Evolutionary conservation across 2,888 invertebrate genomes (phyloP).

Genomic region (Leucophenga maculata): DNA sequence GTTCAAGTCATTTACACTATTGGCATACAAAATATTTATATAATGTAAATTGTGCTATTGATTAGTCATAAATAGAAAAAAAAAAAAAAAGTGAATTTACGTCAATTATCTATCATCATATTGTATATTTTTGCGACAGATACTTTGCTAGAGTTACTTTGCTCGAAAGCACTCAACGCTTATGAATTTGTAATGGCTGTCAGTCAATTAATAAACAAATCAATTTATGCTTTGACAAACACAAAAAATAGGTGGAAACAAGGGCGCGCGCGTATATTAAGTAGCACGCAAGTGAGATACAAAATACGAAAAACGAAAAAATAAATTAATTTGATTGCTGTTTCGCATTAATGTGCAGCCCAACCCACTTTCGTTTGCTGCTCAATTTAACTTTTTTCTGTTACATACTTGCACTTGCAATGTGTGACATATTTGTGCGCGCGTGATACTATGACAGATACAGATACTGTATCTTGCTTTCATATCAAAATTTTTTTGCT

Average conservation of each 20-base stretch:
- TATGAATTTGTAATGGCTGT: constrained; percentile 2
- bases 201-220: constrained; percentile 1
- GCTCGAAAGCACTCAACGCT: not conserved
- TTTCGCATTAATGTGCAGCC: constrained; percentile 4
- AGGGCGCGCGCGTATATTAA: no score
- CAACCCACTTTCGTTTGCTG: constrained; percentile 19
- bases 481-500: not conserved
- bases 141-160: not conserved
- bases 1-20: no score
- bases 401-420: constrained; percentile 14
- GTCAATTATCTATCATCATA: no score
- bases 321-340: constrained; percentile 52
- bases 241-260: not conserved
- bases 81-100: no score
- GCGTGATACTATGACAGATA: not conserved
- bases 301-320: constrained; percentile 14
- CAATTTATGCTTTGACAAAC: constrained; percentile 11
- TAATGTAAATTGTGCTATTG: no score
- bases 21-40: no score
- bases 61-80: no score
- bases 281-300: not conserved
- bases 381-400: constrained; percentile 28
- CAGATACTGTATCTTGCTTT: not conserved
- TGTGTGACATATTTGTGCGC: constrained; percentile 23
- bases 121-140: no score